A percentile compares a stretch with the other conserved stretches of the same genome.
These are phyloP conservation scores for Spilarctia lutea DNA, from an alignment of 2,888 invertebrate genomes.

Conservation along the genomic window DNA sequence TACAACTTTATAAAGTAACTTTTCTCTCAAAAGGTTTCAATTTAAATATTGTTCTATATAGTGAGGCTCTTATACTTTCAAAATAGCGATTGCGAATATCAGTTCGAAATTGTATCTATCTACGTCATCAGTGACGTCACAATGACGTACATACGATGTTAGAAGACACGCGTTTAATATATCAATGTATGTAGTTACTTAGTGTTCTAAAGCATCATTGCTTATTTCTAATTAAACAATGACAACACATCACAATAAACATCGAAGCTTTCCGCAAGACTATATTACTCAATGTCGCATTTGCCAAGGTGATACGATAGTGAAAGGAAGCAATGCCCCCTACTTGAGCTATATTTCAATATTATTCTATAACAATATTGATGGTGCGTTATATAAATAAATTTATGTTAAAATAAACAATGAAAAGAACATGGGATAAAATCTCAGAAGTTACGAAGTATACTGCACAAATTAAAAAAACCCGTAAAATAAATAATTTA, in stretches of 20 bases:
- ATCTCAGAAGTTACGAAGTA: not conserved
- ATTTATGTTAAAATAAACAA: not conserved
- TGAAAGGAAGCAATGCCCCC: not conserved
- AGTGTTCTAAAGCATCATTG: not conserved
- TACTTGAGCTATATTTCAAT: not conserved
- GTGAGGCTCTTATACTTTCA: not conserved
- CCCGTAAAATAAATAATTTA: not conserved
- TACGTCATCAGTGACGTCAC: not conserved
- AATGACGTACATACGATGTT: not conserved
- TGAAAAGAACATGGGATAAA: not conserved
- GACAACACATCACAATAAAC: not conserved
- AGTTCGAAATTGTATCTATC: not conserved
- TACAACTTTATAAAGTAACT: not conserved
- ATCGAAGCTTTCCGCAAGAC: not conserved
- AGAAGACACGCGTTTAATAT: not conserved
- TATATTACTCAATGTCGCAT: not conserved
- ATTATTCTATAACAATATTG: not conserved
- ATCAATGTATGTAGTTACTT: not conserved
- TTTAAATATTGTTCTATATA: not conserved
- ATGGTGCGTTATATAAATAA: not conserved
- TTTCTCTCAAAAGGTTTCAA: not conserved
- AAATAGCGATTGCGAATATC: not conserved
- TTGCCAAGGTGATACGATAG: not conserved
- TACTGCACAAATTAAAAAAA: not conserved
- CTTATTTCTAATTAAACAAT: constrained; percentile 1